Base-by-base conservation (phyloP, 2,797 vertebrate species). In the Cuculus canorus region DNA sequence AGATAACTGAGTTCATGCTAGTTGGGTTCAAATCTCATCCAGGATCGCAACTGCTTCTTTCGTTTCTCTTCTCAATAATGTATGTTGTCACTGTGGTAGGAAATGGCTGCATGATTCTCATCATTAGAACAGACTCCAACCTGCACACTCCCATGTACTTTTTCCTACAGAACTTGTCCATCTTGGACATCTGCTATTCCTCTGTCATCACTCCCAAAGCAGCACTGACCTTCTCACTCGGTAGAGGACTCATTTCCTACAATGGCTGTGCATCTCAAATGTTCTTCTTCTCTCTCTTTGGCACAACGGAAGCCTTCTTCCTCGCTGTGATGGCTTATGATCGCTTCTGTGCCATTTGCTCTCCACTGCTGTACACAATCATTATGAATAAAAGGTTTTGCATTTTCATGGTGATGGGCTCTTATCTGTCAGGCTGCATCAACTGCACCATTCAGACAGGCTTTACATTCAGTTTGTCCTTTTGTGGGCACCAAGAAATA, bases 251-350 rank as follows among this genome's bases (percentile, higher is more conserved):
- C 8, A 95, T 97, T 66, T 88, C 96, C n/a, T 97, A 95, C 35
- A 80, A 28, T 5, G 15, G 43, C 18, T 97, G 96, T 43, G 96
- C 95, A 19, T 66, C 90, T 2, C 97, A 98, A 21, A 97, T 97
- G 96, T 97, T 97, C 92, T 96, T 97, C 69, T 97, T n/a, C n/a
- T n/a, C 96, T 3, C 82, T 97, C 43, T 97, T 87, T 70, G 96
- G 54, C 10, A 98, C 97, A 10, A 95, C 89, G 5, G 96, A 98
- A 25, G 96, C 95, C 8, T 98, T 97, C 25, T 94, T 97, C 8
- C 82, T 97, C 8, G 97, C 97, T 11, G 79, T 33, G 23, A 98
- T 98, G 97, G 97, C 96, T 23, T 97, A 95, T 5, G 97, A 97
- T 19, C 23, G 81, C 13, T 96, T 97, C 19, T 32, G 85, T 22